Evolutionary conservation across 37 sponge, comb jelly and placozoan species (phyloP), one percentile per base, ranked within the genome.

Genomic region (Eunapius fragilis): DNA sequence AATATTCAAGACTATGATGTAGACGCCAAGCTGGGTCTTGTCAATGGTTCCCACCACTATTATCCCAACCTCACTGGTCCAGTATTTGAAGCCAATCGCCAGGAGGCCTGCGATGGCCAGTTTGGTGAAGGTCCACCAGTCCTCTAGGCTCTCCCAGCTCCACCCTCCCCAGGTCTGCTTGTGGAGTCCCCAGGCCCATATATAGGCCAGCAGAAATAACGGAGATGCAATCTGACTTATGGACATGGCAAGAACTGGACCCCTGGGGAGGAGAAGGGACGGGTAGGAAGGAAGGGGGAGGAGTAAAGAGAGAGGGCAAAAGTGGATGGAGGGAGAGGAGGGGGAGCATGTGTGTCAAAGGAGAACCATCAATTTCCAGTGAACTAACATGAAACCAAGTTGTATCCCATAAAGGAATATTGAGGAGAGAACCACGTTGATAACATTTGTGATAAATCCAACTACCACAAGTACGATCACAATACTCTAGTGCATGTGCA

Each of bases 121-220:
- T n/a, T n/a, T n/a, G n/a, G n/a, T n/a, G n/a, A n/a, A n/a, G n/a
- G n/a, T n/a, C n/a, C n/a, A 22, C 89, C 89, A 25, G 84, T 77
- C 88, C 24, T 45, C 70, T 68, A 92, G 77, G 37, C 88, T 78
- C 79, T 92, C 86, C 77, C 71, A 87, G 67, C 85, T 87, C 92
- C 92, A 92, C 41, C 92, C 92, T 68, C 76, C 90, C 90, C 90
- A 89, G 25, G 90, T 89, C 70, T 80, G 69, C 48, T 37, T 48
- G 73, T 89, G 90, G 27, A 84, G 90, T 27, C 72, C 49, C 31
- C 85, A 67, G 36, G 32, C 31, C 48, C 70, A 19, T 30, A 89
- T 84, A 48, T 84, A 84, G 27, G 31, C 31, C 31, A 84, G 22
- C 37, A 89, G 81, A 12, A n/a, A n/a, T n/a, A n/a, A n/a, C n/a